Base-by-base conservation (phyloP, 92 coral and sea anemone genomes). In the Paramuricea clavata region DNA sequence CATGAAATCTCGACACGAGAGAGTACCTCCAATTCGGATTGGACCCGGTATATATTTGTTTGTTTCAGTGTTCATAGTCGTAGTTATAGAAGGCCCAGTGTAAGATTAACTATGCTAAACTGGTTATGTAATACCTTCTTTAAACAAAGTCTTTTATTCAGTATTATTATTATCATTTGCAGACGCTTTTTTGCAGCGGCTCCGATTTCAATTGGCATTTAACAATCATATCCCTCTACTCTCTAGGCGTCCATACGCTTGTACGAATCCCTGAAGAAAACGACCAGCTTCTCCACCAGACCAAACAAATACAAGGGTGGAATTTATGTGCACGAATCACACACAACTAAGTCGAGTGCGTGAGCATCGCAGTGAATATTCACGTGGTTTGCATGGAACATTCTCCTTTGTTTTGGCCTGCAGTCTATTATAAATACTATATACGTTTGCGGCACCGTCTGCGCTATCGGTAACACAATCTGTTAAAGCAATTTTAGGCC, bases 271-370 rank as follows among this genome's bases (percentile, higher is more conserved):
- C 54, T 47, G 54, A 47, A 47, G 54, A 47, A 47, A 8, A 47
- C 54, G 15, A 17, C 54, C 1, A 47, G 54, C 13, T 47, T 47
- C 13, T 47, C 54, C 54, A 47, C 13, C 7, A 47, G 54, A 47
- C 54, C 54, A 47, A 47, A 47, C 28, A 60, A 60, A 60, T 12
- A 21, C 30, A 60, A 60, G 68, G 68, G 31, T 60, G 68, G 68
- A 60, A 60, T 19, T 60, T 30, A 60, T 60, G 68, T 60, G 68
- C 68, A 60, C 16, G 68, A 60, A 60, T 60, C 68, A 60, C 68
- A 60, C 68, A 60, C 68, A 60, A 60, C 68, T 60, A 60, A 60
- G 68, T 60, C 23, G 31, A 47, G 2, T 47, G n/a, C n/a, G n/a
- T n/a, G n/a, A n/a, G n/a, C n/a, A n/a, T n/a, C n/a, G n/a, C n/a